Evolutionary conservation across 35 echinoderm and acorn worm genomes (phyloP), one percentile per base, ranked within the genome.

Genomic region (Heliocidaris erythrogramma): DNA sequence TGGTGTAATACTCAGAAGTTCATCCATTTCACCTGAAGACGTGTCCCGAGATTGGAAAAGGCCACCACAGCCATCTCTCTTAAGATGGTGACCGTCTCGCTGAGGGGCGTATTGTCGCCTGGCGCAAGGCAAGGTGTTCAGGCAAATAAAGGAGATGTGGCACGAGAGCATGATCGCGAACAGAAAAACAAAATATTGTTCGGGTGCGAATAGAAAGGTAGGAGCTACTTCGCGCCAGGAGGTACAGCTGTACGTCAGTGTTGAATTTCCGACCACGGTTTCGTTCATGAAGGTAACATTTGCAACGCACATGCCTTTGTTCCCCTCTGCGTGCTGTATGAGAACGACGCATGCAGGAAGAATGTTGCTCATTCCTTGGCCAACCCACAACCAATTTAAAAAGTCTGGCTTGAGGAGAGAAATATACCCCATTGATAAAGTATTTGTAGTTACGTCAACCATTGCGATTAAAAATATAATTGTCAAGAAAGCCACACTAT

Each of bases 231-330:
- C 32, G 13, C 35, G 27, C 94, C 78, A 86, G 30, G 48, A 49
- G 9, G 91, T 92, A 92, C 91, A 92, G 91, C 27, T 92, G 10
- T 52, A 59, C 7, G 48, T 13, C 29, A 92, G 4, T 49, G 78
- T 21, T 21, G 89, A 48, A 32, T 85, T 94, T 21, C 48, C 48
- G 29, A 59, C 47, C n/a, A 87, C 27, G 11, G 94, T 94, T 50
- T 94, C 48, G 60, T 94, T 94, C 21, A 94, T 30, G 84, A 94
- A 92, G 13, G 91, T 92, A 59, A 13, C n/a, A 59, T 59, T 92
- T 6, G 50, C 91, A 29, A 92, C 49, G 48, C 91, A 50, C 6
- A 24, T 59, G 5, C 88, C 94, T 8, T 47, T 87, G 27, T 4
- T 78, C 6, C 21, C 65, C 21, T 21, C 65, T n/a, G 65, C 21